Evolutionary conservation across 2,113 vertebrate genomes (phyloP), one percentile per base, ranked within the genome.

Genomic region (Lepus europaeus): DNA sequence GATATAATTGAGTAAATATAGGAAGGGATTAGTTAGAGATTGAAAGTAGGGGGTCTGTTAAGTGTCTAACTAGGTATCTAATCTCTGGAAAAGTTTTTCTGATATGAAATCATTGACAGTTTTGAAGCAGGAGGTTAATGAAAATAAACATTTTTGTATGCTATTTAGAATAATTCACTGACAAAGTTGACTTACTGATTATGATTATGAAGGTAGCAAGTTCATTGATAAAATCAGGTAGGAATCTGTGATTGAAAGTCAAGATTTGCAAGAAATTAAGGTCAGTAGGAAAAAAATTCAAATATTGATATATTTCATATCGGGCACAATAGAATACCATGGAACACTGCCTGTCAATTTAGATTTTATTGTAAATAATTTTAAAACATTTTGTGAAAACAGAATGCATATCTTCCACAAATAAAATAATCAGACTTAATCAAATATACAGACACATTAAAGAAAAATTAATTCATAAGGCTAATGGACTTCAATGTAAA

Each of bases 381-480:
- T 39, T 23, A 53, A 56, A 93, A n/a, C 7, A 16, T 51, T 80
- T 91, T 80, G 83, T 85, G 23, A 29, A 94, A 93, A 89, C 25
- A 90, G 6, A 90, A 72, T 79, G 6, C 70, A 14, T 63, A 3
- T 49, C 6, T 74, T 68, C 5, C 6, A n/a, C 27, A 78, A 93
- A 51, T 82, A 5, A 10, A 87, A 51, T 76, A 23, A 76, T 91
- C 36, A 89, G 1, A 1, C 4, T 70, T 87, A 72, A 45, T 63
- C 1, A n/a, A 73, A 74, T 29, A 49, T 45, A 13, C 0, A 91
- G 1, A 70, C 2, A 12, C 4, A 29, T 77, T 61, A 79, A 33
- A 13, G 2, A 87, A 61, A 0, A 69, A 10, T 82, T 89, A 78
- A 78, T 89, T 16, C 7, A 79, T 23, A 17, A 81, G 19, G 31